Percentiles rank a stretch among this genome's conserved stretches.
phyloP scores from a whole-genome alignment of 2,113 vertebrate genomes.

The Vombatus ursinus region DNA sequence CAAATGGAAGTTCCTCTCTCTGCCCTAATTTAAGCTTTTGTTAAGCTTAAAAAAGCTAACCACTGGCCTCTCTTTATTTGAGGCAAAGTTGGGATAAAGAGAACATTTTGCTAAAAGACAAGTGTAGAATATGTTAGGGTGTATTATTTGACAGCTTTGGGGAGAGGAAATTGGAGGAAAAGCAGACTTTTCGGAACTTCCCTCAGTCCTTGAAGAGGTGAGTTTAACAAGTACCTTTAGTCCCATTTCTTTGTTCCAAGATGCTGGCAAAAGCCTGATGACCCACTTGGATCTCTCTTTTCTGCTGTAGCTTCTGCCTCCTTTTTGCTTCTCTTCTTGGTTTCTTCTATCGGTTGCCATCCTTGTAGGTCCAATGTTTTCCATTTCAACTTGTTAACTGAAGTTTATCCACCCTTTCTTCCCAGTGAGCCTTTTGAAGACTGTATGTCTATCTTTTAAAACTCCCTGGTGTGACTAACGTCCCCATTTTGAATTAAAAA shows the following conservation, averaged over 20 bases:
- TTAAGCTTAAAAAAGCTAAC: no score
- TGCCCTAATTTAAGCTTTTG: not conserved
- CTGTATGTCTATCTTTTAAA: not conserved
- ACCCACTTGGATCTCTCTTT: not conserved
- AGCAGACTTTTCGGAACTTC: not conserved
- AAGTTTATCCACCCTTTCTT: not conserved
- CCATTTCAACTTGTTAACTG: not conserved
- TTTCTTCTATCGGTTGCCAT: not conserved
- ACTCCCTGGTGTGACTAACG: not conserved
- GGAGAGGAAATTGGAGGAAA: not conserved
- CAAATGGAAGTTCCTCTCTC: not conserved
- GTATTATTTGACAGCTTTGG: not conserved
- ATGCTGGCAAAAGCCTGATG: not conserved
- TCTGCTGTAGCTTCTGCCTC: not conserved
- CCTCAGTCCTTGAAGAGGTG: not conserved
- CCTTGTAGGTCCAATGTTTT: not conserved
- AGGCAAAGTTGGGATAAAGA: not conserved
- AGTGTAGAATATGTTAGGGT: not conserved
- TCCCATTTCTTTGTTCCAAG: not conserved
- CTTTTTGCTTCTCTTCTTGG: not conserved
- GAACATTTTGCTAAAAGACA: not conserved
- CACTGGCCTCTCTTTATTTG: not conserved
- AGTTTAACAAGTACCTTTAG: not conserved
- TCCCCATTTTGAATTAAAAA: not conserved
- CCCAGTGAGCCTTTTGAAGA: not conserved